Percentiles rank a stretch among this genome's conserved stretches.
Evolutionary conservation across 2,797 vertebrate species (phyloP).

Genomic region (Phrynocephalus vlangalii): DNA sequence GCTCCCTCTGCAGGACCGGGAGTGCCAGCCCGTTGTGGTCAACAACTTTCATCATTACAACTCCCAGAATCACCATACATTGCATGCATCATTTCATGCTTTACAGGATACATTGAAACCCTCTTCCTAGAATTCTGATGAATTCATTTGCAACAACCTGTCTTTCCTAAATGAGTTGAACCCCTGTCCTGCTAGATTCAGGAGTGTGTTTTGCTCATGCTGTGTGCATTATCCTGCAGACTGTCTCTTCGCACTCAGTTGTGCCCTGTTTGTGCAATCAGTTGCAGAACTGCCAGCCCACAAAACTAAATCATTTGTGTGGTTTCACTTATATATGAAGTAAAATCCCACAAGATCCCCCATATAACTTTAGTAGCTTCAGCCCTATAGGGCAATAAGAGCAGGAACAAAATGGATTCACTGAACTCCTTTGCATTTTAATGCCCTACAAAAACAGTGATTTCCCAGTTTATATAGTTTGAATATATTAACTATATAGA

Average conservation of each 20-base stretch:
- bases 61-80: background rate
- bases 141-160: background rate
- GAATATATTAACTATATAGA: constrained; percentile 7
- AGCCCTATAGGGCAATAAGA: background rate
- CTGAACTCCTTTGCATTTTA: background rate
- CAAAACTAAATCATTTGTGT: too few species aligned
- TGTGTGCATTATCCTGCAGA: too few species aligned
- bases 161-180: background rate
- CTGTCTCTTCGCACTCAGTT: too few species aligned
- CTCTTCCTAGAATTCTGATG: too few species aligned
- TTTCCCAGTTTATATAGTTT: background rate
- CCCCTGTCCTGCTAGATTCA: too few species aligned
- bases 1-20: background rate
- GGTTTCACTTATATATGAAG: too few species aligned
- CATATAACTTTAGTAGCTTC: background rate
- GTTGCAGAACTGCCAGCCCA: too few species aligned
- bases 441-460: background rate
- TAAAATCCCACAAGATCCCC: too few species aligned
- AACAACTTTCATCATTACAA: background rate
- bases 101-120: too few species aligned
- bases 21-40: background rate
- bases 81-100: too few species aligned
- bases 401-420: background rate
- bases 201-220: too few species aligned
- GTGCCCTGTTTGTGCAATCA: too few species aligned